These are phyloP conservation scores for Percina caprodes DNA, from an alignment of 2,113 vertebrate genomes.

Conservation along the genomic window DNA sequence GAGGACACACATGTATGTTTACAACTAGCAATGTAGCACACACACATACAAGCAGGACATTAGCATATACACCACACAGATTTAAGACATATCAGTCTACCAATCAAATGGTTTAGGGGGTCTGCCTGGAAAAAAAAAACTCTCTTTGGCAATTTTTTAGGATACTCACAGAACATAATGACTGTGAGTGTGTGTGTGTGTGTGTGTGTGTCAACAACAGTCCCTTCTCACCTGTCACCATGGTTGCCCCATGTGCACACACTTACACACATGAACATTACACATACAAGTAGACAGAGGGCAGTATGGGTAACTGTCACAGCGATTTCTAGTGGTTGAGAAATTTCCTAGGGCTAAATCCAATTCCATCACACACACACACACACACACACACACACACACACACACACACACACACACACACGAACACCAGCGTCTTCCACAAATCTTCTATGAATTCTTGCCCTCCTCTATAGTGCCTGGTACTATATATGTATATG, in stretches of 20 bases:
- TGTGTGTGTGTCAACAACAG: background rate
- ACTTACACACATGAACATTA: background rate
- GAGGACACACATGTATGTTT: background rate
- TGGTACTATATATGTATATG: slow-evolving; percentile 4
- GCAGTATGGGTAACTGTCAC: slow-evolving; percentile 49
- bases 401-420: slow-evolving; percentile 14
- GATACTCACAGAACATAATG: slow-evolving; percentile 34
- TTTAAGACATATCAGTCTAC: background rate
- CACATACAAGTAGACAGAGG: slow-evolving; percentile 20
- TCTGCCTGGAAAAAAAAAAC: slow-evolving; percentile 8
- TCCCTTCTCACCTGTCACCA: slow-evolving; percentile 42
- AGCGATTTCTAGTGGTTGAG: slow-evolving; percentile 40
- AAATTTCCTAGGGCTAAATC: slow-evolving; percentile 44
- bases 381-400: background rate
- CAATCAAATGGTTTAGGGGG: background rate
- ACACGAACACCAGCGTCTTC: background rate
- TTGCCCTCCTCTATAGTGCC: background rate
- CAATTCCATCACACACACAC: background rate
- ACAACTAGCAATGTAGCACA: too few species aligned
- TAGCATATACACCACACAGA: background rate
- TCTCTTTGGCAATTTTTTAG: slow-evolving; percentile 43
- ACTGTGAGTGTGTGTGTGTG: slow-evolving; percentile 22
- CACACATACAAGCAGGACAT: background rate
- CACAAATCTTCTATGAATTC: slow-evolving; percentile 1
- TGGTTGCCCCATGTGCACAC: background rate